Percentiles rank a stretch among this genome's conserved stretches.
These are phyloP conservation scores for Phrynocephalus vlangalii DNA, from an alignment of 2,797 vertebrate genomes.

Conservation along the genomic window DNA sequence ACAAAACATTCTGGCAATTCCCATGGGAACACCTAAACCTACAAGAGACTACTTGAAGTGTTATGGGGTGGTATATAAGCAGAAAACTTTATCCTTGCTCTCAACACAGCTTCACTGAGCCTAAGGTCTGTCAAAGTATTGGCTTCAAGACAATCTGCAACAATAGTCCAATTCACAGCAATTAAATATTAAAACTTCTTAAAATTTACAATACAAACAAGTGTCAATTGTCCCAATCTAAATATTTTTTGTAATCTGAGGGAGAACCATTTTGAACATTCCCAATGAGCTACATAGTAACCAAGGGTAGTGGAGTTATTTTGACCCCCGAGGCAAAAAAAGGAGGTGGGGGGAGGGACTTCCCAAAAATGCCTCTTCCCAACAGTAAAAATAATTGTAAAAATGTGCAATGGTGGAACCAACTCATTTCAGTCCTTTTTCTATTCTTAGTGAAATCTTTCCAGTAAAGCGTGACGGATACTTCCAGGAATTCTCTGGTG, in stretches of 20 bases:
- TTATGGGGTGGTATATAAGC: too few species aligned
- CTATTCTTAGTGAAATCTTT: constrained; percentile 31
- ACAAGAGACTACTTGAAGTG: too few species aligned
- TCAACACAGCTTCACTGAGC: background rate
- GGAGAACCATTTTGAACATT: background rate
- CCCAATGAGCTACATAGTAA: background rate
- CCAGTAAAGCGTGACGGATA: constrained; percentile 22
- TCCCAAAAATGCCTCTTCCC: background rate
- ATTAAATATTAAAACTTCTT: background rate
- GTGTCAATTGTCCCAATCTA: background rate
- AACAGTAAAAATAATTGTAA: background rate
- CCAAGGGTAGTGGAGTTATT: background rate
- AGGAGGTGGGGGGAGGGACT: too few species aligned
- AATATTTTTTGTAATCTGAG: background rate
- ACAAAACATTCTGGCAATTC: background rate
- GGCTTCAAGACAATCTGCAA: background rate
- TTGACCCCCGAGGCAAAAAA: background rate
- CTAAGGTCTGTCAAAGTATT: background rate
- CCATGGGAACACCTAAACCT: background rate
- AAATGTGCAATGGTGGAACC: background rate
- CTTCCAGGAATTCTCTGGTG: constrained; percentile 41
- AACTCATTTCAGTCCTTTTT: background rate
- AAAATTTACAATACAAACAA: background rate
- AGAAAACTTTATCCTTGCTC: background rate
- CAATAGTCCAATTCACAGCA: background rate